These are phyloP conservation scores for Sinohyriopsis cumingii DNA, from an alignment of 2,888 invertebrate species.

Conservation along the genomic window DNA sequence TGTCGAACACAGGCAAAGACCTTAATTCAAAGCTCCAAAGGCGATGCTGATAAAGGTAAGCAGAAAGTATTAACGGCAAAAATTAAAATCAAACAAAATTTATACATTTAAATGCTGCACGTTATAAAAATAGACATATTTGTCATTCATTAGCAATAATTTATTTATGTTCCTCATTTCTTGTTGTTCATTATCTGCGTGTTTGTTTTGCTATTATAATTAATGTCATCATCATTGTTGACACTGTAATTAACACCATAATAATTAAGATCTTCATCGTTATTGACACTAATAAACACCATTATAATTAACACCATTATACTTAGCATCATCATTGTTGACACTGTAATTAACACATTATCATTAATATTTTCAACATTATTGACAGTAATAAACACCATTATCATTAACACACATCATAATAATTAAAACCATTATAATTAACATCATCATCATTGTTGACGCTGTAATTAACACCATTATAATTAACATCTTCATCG, in stretches of 20 bases:
- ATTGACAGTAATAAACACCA: too few species aligned
- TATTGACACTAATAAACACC: background rate
- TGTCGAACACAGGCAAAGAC: conserved; percentile 10
- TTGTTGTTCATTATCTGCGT: too few species aligned
- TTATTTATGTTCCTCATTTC: too few species aligned
- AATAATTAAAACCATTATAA: background rate
- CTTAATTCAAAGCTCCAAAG: background rate
- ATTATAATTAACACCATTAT: background rate
- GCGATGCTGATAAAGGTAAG: conserved; percentile 2
- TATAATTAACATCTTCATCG: background rate
- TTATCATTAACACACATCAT: background rate
- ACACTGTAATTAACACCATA: too few species aligned
- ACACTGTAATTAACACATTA: too few species aligned
- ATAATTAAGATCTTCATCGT: background rate
- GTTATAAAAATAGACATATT: too few species aligned
- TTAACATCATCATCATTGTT: background rate
- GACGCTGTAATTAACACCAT: background rate
- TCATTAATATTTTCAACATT: background rate
- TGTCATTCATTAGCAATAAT: too few species aligned
- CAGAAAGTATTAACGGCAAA: background rate
- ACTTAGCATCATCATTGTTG: background rate
- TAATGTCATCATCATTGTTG: background rate
- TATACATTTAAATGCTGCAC: too few species aligned
- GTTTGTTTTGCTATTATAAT: conserved; percentile 3
- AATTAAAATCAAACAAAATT: too few species aligned